Evolutionary conservation across 2,113 vertebrate species (phyloP), one percentile per base, ranked within the genome.

Genomic region (Clarias macrocephalus): DNA sequence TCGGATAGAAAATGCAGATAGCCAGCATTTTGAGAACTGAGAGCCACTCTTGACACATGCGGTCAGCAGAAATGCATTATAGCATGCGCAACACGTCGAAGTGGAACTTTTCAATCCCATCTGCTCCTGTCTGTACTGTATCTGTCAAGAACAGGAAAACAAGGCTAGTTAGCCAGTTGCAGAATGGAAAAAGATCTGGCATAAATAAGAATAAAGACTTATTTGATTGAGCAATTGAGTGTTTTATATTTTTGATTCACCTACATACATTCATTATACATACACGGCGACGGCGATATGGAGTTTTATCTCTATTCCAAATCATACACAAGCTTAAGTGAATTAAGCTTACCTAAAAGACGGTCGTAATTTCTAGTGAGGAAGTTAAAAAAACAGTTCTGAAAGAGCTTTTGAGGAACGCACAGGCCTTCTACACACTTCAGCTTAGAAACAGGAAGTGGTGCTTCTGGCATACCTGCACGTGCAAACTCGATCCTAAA

Each of bases 381-480:
- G 25, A 16, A 28, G 13, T 13, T 3, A 56, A 59, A 28, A 60
- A 54, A 21, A 19, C 10, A 80, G 0, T 18, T 11, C 9, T 5
- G 56, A 59, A 60, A 80, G 8, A 80, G n/a, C 56, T 81, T 19
- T 81, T 81, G 57, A 81, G 79, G 28, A 81, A 81, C 65, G 37
- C 59, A 82, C 80, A 65, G 57, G 23, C 54, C 25, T 30, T 8
- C 15, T 25, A 62, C 59, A 42, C 30, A 62, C 16, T 63, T 21
- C n/a, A 25, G 5, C 62, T 5, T 37, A 19, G 25, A 66, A 82
- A 82, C 62, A 66, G 62, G 81, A 82, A 66, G 81, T 52, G 81
- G 81, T 66, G 65, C 33, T 82, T 82, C 59, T 25, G 59, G 80
- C 7, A 6, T 82, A 82, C 81, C 81, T 82, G 81, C 81, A 82